phyloP scores from a whole-genome alignment of 2,797 vertebrate genomes.

The Melanotaenia trifasciata region DNA sequence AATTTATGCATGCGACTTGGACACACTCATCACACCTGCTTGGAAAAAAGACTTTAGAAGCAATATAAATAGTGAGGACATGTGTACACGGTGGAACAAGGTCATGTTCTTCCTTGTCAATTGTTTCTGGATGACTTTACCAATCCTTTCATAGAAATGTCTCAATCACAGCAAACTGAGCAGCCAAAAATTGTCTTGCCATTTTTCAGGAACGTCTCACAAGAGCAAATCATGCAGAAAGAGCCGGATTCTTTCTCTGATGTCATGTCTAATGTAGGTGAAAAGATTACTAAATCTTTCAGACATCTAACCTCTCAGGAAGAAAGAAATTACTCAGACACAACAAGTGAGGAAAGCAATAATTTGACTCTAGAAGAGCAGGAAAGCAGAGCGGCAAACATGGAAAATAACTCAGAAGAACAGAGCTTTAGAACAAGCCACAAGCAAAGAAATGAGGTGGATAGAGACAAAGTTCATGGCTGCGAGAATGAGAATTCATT shows the following conservation, averaged over 20 bases:
- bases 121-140: slow-evolving; percentile 74
- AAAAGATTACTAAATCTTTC: slow-evolving; percentile 10
- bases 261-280: slow-evolving; percentile 18
- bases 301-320: slow-evolving; percentile 71
- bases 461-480: background rate
- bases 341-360: slow-evolving; percentile 67
- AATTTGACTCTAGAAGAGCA: slow-evolving; percentile 20
- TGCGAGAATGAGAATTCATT: background rate
- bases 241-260: slow-evolving; percentile 21
- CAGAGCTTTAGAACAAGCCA: slow-evolving; percentile 13
- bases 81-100: slow-evolving; percentile 1
- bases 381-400: slow-evolving; percentile 5
- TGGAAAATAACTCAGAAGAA: slow-evolving; percentile 10
- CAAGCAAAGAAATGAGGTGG: background rate
- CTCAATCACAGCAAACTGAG: slow-evolving; percentile 41
- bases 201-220: slow-evolving; percentile 74
- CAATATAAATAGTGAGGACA: background rate
- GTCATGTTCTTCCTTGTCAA: background rate
- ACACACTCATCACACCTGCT: background rate
- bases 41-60: slow-evolving; percentile 65
- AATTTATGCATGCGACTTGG: slow-evolving; percentile 40
- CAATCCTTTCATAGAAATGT: slow-evolving; percentile 41
- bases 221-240: slow-evolving; percentile 39
- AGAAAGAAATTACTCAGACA: slow-evolving; percentile 79
- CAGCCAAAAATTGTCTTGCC: slow-evolving; percentile 81